Percentiles rank a stretch among this genome's conserved stretches.
These are phyloP conservation scores for Dexiosoma caninum DNA, from an alignment of 2,888 invertebrate genomes.

Conservation along the genomic window DNA sequence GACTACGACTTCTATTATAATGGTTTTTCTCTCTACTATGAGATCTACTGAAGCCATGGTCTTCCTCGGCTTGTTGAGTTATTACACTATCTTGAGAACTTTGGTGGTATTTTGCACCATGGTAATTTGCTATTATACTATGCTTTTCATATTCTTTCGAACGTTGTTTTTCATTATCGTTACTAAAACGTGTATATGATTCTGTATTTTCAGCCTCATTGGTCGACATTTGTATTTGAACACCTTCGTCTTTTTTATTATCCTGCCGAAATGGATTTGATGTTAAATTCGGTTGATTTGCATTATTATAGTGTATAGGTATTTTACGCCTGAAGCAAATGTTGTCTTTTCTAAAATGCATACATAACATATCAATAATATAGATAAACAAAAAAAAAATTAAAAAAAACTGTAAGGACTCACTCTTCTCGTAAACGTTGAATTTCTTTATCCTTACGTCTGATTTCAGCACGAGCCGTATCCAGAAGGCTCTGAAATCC, in stretches of 20 bases:
- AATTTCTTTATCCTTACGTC: conserved; percentile 72
- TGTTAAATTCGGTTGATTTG: neutral
- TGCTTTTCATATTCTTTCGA: neutral
- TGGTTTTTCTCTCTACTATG: neutral
- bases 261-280: neutral
- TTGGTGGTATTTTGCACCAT: neutral
- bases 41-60: neutral
- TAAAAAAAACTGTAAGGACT: conserved; percentile 57
- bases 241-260: neutral
- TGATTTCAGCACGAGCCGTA: conserved; percentile 74
- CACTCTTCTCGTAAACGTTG: conserved; percentile 73
- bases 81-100: neutral
- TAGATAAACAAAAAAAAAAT: neutral
- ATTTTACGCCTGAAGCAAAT: conserved; percentile 72
- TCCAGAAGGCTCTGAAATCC: conserved; percentile 74
- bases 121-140: neutral
- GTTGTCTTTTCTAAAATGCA: conserved; percentile 71
- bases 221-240: neutral
- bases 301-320: neutral
- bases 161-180: neutral
- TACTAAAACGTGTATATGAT: neutral
- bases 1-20: neutral
- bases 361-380: no score
- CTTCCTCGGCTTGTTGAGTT: neutral
- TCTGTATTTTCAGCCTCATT: neutral